Evolutionary conservation across 2,113 vertebrate species (phyloP), one percentile per base, ranked within the genome.

Genomic region (Aspidoscelis tigris): DNA sequence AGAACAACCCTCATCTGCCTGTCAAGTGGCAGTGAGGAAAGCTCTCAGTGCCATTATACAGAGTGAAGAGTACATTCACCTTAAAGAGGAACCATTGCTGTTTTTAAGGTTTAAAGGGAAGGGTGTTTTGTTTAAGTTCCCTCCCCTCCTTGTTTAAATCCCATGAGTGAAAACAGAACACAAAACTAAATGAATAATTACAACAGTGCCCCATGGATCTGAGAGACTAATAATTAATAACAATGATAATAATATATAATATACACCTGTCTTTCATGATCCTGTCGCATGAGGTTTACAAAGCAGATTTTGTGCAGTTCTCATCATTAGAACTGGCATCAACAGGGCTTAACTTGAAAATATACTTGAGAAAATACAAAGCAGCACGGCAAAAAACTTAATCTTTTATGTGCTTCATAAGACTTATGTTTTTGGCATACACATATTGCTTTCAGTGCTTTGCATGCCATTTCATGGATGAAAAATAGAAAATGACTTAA

Each of bases 401-500:
- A 84, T 43, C 50, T 73, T 84, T 77, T 77, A 20, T 70, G 9
- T 77, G 39, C 39, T 20, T 44, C 39, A 43, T n/a, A 43, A 77
- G 47, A 55, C n/a, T 55, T 69, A n/a, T 55, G 44, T 75, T 43
- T 53, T 43, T 21, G 65, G n/a, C 33, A 68, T 7, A 77, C 12
- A 22, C 12, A 41, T 77, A 43, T 69, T 66, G 26, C 5, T 66
- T 77, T 77, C 74, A 77, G 24, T 83, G 80, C 87, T 78, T 89
- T 90, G 47, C 58, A 0, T 47, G 53, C 0, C 0, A 87, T 65
- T 12, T 71, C 71, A 47, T 69, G 86, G 66, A 74, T 5, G 1
- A 73, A 69, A 65, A 61, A 20, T 71, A 71, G 3, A 70, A 55
- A 43, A 33, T 89, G 81, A 68, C 77, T 81, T 50, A 76, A 24